Percentiles rank a stretch among this genome's conserved stretches.
These are phyloP conservation scores for Platycheirus albimanus DNA, from an alignment of 2,888 invertebrate genomes.

Conservation along the genomic window DNA sequence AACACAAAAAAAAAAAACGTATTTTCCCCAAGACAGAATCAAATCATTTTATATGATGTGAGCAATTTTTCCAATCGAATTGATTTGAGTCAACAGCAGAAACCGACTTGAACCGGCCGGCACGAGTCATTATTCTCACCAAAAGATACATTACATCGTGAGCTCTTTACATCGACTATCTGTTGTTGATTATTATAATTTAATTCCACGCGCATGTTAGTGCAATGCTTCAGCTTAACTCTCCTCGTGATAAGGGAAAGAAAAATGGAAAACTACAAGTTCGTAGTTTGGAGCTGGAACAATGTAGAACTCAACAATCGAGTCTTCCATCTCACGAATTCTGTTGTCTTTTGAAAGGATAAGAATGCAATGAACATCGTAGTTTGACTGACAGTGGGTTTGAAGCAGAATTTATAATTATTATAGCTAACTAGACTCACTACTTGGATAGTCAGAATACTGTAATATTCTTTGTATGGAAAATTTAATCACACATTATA, in stretches of 20 bases:
- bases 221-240: background rate
- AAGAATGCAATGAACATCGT: background rate
- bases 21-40: slow-evolving; percentile 4
- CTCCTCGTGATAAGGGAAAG: slow-evolving; percentile 44
- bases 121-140: background rate
- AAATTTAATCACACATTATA: background rate
- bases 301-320: background rate
- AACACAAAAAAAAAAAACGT: background rate
- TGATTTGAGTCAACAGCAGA: slow-evolving; percentile 27
- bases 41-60: slow-evolving; percentile 24
- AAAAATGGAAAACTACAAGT: slow-evolving; percentile 52
- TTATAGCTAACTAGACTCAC: background rate
- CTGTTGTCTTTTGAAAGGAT: background rate
- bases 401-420: background rate
- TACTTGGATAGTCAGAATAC: background rate
- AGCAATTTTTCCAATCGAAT: no score
- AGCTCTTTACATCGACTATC: slow-evolving; percentile 4
- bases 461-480: background rate
- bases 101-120: slow-evolving; percentile 52
- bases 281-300: slow-evolving; percentile 27
- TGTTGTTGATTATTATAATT: background rate
- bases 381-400: background rate
- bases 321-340: background rate
- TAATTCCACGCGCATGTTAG: slow-evolving; percentile 43
- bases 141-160: slow-evolving; percentile 3